These are phyloP conservation scores for Notechis scutatus DNA, from an alignment of 2,113 vertebrate genomes.

Conservation along the genomic window DNA sequence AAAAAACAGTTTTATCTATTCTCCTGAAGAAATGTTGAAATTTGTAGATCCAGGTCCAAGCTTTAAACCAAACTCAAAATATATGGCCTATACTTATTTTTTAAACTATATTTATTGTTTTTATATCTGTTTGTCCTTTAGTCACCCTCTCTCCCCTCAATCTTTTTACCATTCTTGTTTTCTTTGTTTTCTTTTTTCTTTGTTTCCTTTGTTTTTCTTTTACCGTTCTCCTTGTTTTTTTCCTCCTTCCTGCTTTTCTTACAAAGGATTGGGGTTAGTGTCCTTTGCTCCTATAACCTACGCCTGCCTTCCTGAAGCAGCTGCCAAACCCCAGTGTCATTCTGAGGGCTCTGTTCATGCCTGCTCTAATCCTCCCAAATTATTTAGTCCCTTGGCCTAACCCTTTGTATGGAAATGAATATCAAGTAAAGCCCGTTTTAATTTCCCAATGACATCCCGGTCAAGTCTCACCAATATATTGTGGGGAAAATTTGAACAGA, in stretches of 20 bases:
- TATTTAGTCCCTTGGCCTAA: neutral
- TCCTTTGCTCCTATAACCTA: neutral
- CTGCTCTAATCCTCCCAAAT: neutral
- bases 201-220: neutral
- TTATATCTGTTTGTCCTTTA: neutral
- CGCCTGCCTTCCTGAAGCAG: neutral
- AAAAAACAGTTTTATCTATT: neutral
- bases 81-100: neutral
- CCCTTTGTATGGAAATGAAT: neutral
- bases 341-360: neutral
- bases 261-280: too few species aligned
- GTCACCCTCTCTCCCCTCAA: neutral
- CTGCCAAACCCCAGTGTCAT: neutral
- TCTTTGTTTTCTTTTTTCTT: neutral
- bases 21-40: neutral
- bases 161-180: neutral
- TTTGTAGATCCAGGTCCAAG: neutral
- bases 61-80: neutral
- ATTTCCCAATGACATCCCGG: neutral
- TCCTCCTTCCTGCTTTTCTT: neutral
- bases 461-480: neutral
- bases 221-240: neutral
- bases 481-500: neutral
- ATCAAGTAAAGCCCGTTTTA: neutral
- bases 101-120: neutral